Evolutionary conservation across 2,888 invertebrate species (phyloP).

Genomic region (Cantharis nigra): DNA sequence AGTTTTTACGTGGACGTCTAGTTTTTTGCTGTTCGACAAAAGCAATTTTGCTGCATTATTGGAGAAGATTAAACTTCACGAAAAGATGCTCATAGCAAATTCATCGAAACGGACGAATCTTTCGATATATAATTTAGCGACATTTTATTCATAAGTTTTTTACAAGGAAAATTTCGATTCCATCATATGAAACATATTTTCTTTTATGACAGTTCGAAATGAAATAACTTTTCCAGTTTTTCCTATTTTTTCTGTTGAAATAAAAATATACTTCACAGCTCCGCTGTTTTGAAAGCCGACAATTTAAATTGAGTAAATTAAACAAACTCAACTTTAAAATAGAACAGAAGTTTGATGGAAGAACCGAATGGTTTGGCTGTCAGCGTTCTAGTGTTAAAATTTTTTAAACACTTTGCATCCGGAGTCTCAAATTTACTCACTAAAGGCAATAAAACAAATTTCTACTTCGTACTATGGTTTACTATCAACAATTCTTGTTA

Average conservation of each 20-base stretch:
- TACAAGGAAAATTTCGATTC: neutral
- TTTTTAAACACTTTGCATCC: too few relatives aligned
- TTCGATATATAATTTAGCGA: neutral
- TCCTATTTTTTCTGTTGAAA: neutral
- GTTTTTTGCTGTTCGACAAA: neutral
- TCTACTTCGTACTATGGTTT: neutral
- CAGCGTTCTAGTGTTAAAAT: too few relatives aligned
- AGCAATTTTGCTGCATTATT: neutral
- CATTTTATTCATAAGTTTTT: neutral
- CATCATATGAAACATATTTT: neutral
- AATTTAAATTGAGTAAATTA: neutral
- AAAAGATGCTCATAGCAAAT: neutral
- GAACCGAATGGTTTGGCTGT: too few relatives aligned
- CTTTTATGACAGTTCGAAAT: neutral
- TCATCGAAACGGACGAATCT: neutral
- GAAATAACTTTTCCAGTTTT: neutral
- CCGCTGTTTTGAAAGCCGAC: neutral
- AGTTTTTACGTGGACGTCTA: neutral
- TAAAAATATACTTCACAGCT: neutral
- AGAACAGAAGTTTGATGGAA: neutral
- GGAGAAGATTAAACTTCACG: neutral
- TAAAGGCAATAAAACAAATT: neutral
- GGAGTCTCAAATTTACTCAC: too few relatives aligned
- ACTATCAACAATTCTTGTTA: slow-evolving; percentile 70
- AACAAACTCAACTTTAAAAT: neutral